Conservation (phyloP, 1,140 invertebrate species). For the Diabrotica virgifera region DNA sequence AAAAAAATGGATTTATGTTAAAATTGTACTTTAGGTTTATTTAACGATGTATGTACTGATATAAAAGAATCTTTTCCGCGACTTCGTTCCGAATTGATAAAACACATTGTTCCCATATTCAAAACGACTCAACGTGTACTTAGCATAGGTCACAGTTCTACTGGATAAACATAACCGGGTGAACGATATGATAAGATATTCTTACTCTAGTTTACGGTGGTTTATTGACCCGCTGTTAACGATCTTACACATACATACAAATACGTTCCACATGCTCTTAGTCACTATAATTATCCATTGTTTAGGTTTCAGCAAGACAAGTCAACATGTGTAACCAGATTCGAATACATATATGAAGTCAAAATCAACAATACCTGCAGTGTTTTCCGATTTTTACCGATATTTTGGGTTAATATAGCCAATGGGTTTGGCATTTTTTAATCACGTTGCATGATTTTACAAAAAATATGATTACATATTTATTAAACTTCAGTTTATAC, state of each 20-base stretch:
- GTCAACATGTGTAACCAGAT: neutral
- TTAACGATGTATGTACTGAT: too few species aligned
- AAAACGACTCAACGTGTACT: neutral
- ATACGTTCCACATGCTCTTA: neutral
- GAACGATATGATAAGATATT: conserved; percentile 1
- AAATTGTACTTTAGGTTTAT: too few species aligned
- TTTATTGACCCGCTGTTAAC: neutral
- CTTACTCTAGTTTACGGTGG: neutral
- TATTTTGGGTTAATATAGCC: too few species aligned
- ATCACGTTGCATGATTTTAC: too few species aligned
- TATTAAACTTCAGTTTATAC: too few species aligned
- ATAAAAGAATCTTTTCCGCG: neutral
- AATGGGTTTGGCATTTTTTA: too few species aligned
- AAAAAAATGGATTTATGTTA: too few species aligned
- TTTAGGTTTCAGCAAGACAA: neutral
- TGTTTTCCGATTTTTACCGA: too few species aligned
- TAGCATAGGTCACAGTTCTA: neutral
- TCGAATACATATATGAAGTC: too few species aligned
- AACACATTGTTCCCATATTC: too few species aligned
- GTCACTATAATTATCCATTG: neutral
- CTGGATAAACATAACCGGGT: neutral
- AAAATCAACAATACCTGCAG: too few species aligned
- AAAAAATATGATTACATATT: too few species aligned
- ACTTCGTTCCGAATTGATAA: neutral
- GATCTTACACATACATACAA: neutral